These are phyloP conservation scores for Delphinus delphis DNA, from an alignment of 2,113 vertebrate genomes.

Conservation along the genomic window DNA sequence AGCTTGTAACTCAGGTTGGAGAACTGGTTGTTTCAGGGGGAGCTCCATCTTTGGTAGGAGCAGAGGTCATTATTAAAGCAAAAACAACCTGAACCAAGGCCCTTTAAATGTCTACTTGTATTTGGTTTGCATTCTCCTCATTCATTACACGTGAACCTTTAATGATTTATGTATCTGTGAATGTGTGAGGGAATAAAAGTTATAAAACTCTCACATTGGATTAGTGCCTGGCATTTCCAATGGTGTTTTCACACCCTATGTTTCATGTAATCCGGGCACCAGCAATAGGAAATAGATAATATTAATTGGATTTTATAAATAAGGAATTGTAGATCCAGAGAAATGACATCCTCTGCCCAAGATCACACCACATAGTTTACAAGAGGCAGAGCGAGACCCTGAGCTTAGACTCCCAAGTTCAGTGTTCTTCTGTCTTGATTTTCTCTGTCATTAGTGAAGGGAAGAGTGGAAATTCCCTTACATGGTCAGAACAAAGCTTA, in stretches of 20 bases:
- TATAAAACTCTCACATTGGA: constrained; percentile 13
- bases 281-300: not conserved
- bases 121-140: not conserved
- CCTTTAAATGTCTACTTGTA: not conserved
- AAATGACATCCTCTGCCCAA: not conserved
- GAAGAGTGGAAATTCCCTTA: not conserved
- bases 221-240: not conserved
- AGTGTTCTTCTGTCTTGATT: not conserved
- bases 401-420: not conserved
- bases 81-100: not conserved
- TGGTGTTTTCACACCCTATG: not conserved
- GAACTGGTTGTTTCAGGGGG: not conserved
- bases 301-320: constrained; percentile 5
- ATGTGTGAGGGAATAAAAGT: constrained; percentile 21
- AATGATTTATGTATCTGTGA: not conserved
- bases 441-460: not conserved
- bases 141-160: not conserved
- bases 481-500: not conserved
- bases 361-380: not conserved
- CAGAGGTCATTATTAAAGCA: not conserved
- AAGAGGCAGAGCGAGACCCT: not conserved
- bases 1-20: not conserved
- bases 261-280: not conserved
- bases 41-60: not conserved
- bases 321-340: not conserved